Evolutionary conservation across 2,888 invertebrate species (phyloP).

Genomic region (Ecdyonurus torrentis): DNA sequence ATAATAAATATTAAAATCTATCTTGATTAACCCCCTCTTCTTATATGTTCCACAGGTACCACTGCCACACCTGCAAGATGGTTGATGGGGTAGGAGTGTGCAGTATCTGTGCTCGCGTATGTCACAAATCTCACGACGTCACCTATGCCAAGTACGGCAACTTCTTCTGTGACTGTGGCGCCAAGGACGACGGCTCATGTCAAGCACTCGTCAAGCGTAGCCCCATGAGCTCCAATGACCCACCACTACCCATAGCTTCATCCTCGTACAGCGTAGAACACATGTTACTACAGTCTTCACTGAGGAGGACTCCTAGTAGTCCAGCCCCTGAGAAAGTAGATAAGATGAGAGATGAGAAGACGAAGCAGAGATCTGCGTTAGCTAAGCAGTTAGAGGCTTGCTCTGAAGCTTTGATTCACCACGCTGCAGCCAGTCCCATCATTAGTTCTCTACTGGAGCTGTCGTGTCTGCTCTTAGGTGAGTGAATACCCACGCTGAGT

Average conservation of each 20-base stretch:
- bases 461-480: background rate
- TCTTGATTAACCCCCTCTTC: constrained; percentile 28
- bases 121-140: constrained; percentile 91
- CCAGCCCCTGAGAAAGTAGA: constrained; percentile 20
- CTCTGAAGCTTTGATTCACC: constrained; percentile 7
- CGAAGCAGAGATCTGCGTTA: constrained; percentile 21
- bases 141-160: constrained; percentile 96
- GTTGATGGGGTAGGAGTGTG: constrained; percentile 96
- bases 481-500: too few species aligned
- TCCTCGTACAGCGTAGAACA: constrained; percentile 32
- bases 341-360: background rate
- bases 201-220: constrained; percentile 46
- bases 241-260: constrained; percentile 17
- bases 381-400: constrained; percentile 33
- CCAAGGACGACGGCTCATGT: constrained; percentile 75
- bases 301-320: constrained; percentile 43
- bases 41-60: constrained; percentile 73
- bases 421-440: background rate
- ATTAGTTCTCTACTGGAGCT: background rate
- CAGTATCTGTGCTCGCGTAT: constrained; percentile 91
- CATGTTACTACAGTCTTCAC: constrained; percentile 36
- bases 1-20: too few species aligned
- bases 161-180: constrained; percentile 99
- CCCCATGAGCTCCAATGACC: constrained; percentile 20
- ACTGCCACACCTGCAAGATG: constrained; percentile 98